phyloP scores from a whole-genome alignment of 2,888 invertebrate genomes.

The Athripsodes cinereus region DNA sequence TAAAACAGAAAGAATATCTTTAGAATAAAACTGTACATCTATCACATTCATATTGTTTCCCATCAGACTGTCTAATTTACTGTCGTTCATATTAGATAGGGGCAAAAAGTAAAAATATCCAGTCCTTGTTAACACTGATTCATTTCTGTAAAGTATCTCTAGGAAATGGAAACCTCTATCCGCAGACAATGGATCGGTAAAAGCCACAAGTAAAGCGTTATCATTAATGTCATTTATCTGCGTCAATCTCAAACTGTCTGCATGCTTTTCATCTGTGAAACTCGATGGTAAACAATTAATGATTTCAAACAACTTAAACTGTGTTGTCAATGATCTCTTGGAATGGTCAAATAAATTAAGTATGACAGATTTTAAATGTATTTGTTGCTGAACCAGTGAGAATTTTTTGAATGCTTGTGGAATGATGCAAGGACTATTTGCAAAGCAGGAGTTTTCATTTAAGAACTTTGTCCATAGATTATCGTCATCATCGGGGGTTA shows the following conservation, averaged over 20 bases:
- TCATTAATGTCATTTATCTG: constrained; percentile 46
- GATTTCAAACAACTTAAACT: constrained; percentile 52
- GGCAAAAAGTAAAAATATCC: constrained; percentile 51
- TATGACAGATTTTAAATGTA: constrained; percentile 59
- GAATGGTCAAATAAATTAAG: constrained; percentile 62
- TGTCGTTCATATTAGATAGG: constrained; percentile 36
- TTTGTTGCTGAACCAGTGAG: constrained; percentile 78
- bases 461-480: constrained; percentile 77
- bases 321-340: constrained; percentile 55
- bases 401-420: constrained; percentile 62
- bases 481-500: constrained; percentile 61
- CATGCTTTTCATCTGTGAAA: constrained; percentile 30
- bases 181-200: constrained; percentile 39
- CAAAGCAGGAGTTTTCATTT: constrained; percentile 64
- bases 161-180: constrained; percentile 47
- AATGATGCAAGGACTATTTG: constrained; percentile 65
- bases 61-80: constrained; percentile 30
- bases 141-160: constrained; percentile 44
- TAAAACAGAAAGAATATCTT: constrained; percentile 65
- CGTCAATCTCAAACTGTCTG: constrained; percentile 40
- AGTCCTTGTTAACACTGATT: constrained; percentile 41
- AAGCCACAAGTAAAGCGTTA: constrained; percentile 48
- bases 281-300: constrained; percentile 47
- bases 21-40: constrained; percentile 73
- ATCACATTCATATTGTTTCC: constrained; percentile 46